Evolutionary conservation across 2,888 invertebrate species (phyloP), one percentile per base, ranked within the genome.

Genomic region (Lathronympha strigana): DNA sequence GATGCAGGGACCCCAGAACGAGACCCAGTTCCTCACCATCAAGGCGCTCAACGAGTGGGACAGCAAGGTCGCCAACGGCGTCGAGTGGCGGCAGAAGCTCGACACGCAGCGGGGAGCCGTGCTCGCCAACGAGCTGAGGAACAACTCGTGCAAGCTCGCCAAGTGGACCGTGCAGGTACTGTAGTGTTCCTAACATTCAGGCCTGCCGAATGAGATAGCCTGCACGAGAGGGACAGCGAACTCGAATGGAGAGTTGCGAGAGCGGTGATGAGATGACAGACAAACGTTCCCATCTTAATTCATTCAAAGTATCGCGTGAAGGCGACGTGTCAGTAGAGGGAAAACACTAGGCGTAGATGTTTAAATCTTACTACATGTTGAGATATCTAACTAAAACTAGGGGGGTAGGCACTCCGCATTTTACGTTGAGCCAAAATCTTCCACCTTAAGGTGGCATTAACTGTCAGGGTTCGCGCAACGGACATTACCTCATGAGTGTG

Each of bases 1-100:
- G 0, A 94, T 97, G 85, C 95, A 95, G 72, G 96, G 96, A 0
- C 97, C 97, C 0, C 96, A 95, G 75, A 97, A 97, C 67, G 98
- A 98, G 82, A 93, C 94, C 0, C 99, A 99, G 88, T 98, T 96
- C 88, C 93, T 99, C 54, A 96, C 97, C 6, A 97, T 99, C 82
- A 99, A 99, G 90, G 98, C 99, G 0, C 93, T 99, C 19, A 99
- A 99, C 90, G 99, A 99, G 86, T 99, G 99, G 99, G 99, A 99
- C 89, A 98, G 98, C 0, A 97, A 98, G 93, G 86, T 96, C 66
- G 97, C 98, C 31, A 98, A 98, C 76, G 98, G 99, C 8, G 98
- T 99, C 3, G 99, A 99, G 80, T 99, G 99, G 99, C 94, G 99
- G 58, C 97, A 98, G 82, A 99, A 99, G 78, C 92, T 99, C 68